These are phyloP conservation scores for Sus cebifrons DNA, from an alignment of 2,797 vertebrate species.

Conservation along the genomic window DNA sequence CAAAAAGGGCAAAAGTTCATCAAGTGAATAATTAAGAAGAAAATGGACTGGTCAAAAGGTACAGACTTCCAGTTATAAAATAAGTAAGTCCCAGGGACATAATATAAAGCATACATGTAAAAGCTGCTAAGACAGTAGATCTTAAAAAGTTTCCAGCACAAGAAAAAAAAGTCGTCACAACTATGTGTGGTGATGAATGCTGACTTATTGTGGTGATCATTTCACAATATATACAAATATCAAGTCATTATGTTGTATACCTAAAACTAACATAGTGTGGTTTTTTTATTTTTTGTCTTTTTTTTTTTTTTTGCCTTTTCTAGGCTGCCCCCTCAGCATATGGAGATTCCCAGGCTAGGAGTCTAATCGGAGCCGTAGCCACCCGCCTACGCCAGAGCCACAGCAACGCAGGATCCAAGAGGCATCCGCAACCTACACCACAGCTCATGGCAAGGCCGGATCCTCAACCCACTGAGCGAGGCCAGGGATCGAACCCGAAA, in stretches of 20 bases:
- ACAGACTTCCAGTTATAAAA: neutral
- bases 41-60: neutral
- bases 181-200: neutral
- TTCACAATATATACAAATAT: neutral
- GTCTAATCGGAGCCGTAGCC: too few species aligned
- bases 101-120: neutral
- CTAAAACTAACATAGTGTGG: neutral
- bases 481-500: too few species aligned
- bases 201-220: neutral
- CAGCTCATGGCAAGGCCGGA: too few species aligned
- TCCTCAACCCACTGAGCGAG: too few species aligned
- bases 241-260: neutral
- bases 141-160: neutral
- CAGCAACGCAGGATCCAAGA: too few species aligned
- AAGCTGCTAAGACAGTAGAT: neutral
- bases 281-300: too few species aligned
- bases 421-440: too few species aligned
- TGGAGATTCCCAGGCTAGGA: too few species aligned
- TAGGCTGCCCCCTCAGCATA: too few species aligned
- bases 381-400: too few species aligned
- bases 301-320: too few species aligned
- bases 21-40: slow-evolving; percentile 1
- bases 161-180: neutral
- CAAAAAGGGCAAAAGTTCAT: neutral
- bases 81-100: neutral